Conservation (phyloP, 2,888 invertebrate species). For the Luffia ferchaultella region DNA sequence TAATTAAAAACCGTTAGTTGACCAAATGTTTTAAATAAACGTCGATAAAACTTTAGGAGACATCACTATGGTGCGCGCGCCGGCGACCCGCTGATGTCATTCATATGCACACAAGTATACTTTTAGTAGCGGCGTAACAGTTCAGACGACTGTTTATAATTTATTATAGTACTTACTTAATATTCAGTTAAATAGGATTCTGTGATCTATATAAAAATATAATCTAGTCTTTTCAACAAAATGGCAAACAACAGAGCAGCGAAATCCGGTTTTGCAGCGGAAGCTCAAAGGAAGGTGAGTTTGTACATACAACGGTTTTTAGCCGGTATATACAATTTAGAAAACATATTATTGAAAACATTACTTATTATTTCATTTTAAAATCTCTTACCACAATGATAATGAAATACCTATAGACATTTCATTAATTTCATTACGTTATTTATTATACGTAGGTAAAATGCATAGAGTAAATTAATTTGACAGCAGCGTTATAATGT, state of each 20-base stretch:
- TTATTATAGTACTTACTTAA: neutral
- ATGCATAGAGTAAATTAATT: no score
- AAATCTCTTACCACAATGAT: no score
- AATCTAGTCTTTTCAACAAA: constrained; percentile 22
- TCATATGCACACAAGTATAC: constrained; percentile 50
- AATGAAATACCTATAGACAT: no score
- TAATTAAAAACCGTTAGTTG: no score
- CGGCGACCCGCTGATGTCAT: constrained; percentile 52
- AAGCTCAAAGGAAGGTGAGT: constrained; percentile 93
- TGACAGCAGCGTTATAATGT: no score
- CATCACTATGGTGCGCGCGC: constrained; percentile 18
- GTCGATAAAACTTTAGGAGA: no score
- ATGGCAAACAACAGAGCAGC: constrained; percentile 87
- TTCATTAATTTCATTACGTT: no score
- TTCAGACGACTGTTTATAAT: constrained; percentile 40
- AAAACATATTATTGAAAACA: neutral
- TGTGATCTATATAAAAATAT: constrained; percentile 46
- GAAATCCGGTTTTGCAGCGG: constrained; percentile 95
- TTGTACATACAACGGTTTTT: constrained; percentile 1
- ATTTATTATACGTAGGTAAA: no score
- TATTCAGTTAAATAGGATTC: constrained; percentile 15
- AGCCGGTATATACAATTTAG: neutral
- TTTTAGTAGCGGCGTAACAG: constrained; percentile 32
- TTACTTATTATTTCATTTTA: no score
- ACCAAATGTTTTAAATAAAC: no score